These are phyloP conservation scores for Cyclophora punctaria DNA, from an alignment of 2,888 invertebrate species.

Conservation along the genomic window DNA sequence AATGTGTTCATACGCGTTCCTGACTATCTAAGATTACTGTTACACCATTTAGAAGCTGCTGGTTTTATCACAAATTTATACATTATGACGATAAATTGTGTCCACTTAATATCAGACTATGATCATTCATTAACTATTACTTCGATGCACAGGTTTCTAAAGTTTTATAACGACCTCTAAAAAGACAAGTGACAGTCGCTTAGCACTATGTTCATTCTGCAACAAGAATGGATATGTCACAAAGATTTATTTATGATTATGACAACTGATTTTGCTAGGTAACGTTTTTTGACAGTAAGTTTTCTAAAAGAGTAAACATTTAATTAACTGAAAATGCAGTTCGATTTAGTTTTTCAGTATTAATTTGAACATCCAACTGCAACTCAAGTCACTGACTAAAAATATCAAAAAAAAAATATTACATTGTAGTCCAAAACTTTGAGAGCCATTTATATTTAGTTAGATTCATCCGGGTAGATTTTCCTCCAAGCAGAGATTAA, in stretches of 20 bases:
- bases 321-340: no score
- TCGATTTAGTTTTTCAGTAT: no score
- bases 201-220: not conserved
- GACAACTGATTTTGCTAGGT: no score
- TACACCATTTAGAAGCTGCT: constrained; percentile 53
- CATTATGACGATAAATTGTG: constrained; percentile 63
- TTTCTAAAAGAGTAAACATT: no score
- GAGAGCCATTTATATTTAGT: constrained; percentile 25
- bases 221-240: no score
- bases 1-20: constrained; percentile 50
- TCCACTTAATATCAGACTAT: constrained; percentile 60
- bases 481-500: constrained; percentile 51
- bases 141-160: constrained; percentile 10
- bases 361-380: no score
- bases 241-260: no score
- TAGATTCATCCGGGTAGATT: constrained; percentile 50
- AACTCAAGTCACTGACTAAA: no score
- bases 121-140: constrained; percentile 62
- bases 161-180: no score
- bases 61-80: constrained; percentile 52
- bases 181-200: not conserved
- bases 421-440: constrained; percentile 2
- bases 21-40: constrained; percentile 46
- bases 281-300: no score
- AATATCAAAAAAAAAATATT: no score